A percentile compares a stretch with the other conserved stretches of the same genome.
Conservation (phyloP, 2,888 invertebrate genomes). For the Lepeophtheirus nordmannii region DNA sequence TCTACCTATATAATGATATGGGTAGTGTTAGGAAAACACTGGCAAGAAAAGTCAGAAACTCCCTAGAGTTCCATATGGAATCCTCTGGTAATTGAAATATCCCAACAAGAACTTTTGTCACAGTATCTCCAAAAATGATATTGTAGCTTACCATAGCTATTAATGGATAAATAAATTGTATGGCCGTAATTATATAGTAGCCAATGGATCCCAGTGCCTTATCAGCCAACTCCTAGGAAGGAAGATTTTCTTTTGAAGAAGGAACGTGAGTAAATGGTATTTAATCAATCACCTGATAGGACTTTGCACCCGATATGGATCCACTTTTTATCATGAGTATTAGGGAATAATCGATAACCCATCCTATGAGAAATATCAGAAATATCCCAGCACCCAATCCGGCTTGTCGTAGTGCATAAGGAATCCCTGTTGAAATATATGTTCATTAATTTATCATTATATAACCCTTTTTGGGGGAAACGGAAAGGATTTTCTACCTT, state of each 20-base stretch:
- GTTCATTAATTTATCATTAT: no score
- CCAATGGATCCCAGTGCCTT: constrained; percentile 62
- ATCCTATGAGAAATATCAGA: constrained; percentile 51
- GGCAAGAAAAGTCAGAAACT: constrained; percentile 52
- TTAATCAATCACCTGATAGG: constrained; percentile 46
- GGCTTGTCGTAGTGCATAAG: constrained; percentile 62
- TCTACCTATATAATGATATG: constrained; percentile 49
- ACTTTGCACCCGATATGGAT: constrained; percentile 56
- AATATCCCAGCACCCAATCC: constrained; percentile 60
- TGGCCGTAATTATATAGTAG: constrained; percentile 52
- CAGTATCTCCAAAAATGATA: constrained; percentile 68
- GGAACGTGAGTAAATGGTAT: not conserved
- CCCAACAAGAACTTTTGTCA: constrained; percentile 61
- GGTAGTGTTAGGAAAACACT: constrained; percentile 59
- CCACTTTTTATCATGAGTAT: constrained; percentile 59
- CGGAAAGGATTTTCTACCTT: no score
- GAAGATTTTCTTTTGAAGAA: constrained; percentile 27
- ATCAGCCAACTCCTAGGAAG: constrained; percentile 46
- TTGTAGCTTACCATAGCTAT: constrained; percentile 80
- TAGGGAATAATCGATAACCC: constrained; percentile 63
- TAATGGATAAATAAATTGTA: constrained; percentile 69
- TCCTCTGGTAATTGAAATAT: constrained; percentile 44
- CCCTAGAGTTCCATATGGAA: constrained; percentile 45
- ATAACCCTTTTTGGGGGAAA: no score
- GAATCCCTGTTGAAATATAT: constrained; percentile 45